Evolutionary conservation across 2,113 vertebrate genomes (phyloP).

Genomic region (Pygoscelis adeliae): DNA sequence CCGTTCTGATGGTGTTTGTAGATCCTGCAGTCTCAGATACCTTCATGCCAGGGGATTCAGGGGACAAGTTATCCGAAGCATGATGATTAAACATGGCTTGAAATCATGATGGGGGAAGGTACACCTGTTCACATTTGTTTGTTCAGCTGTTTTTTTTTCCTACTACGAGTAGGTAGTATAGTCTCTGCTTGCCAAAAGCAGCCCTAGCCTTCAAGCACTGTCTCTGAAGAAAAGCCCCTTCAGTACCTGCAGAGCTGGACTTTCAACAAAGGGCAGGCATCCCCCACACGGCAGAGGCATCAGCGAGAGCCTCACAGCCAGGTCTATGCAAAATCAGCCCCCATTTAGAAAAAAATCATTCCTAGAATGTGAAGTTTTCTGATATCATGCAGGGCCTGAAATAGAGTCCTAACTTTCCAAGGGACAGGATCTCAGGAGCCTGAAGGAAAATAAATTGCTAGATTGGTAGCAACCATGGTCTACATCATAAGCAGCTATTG

Average conservation of each 20-base stretch:
- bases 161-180: neutral
- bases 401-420: neutral
- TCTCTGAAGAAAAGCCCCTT: neutral
- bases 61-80: neutral
- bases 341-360: neutral
- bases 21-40: neutral
- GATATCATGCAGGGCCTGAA: neutral
- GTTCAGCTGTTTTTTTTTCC: neutral
- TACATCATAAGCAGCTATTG: neutral
- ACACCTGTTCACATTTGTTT: neutral
- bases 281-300: accelerated
- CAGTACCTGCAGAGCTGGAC: neutral
- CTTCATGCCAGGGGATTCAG: neutral
- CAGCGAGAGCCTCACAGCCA: neutral
- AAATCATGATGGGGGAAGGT: neutral
- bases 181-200: neutral
- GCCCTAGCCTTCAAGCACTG: neutral
- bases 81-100: neutral
- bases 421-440: neutral
- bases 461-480: neutral
- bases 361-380: neutral
- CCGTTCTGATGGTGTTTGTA: neutral
- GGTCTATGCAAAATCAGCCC: neutral
- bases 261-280: neutral
- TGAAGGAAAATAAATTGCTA: neutral